Evolutionary conservation across 2,113 vertebrate genomes (phyloP).

Genomic region (Speoplatyrhinus poulsoni): DNA sequence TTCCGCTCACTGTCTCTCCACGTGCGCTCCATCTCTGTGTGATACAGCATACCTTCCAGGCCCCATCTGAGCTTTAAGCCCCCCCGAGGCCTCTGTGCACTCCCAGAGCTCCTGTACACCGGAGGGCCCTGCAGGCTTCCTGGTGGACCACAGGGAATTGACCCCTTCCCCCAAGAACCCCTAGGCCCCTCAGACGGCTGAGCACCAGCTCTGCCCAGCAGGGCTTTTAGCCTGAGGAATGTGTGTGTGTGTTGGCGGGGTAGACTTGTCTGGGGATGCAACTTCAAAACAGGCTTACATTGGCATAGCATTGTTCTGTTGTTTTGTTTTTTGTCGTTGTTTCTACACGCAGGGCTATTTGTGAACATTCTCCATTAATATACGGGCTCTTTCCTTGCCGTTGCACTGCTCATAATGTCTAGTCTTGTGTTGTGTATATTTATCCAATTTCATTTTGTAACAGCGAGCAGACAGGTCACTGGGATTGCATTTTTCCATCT

Average conservation of each 20-base stretch:
- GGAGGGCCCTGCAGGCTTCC: slow-evolving; percentile 67
- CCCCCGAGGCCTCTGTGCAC: slow-evolving; percentile 64
- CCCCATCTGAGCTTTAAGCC: slow-evolving; percentile 77
- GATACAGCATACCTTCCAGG: slow-evolving; percentile 68
- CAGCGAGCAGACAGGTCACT: too few species aligned
- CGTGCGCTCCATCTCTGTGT: slow-evolving; percentile 59
- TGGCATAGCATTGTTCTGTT: slow-evolving; percentile 1
- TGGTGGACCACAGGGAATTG: slow-evolving; percentile 68
- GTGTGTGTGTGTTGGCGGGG: background rate
- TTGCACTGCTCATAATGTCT: too few species aligned
- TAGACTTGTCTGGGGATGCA: slow-evolving; percentile 68
- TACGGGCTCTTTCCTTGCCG: too few species aligned
- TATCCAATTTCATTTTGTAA: slow-evolving; percentile 4
- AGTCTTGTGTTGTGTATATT: too few species aligned
- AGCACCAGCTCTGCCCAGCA: slow-evolving; percentile 67
- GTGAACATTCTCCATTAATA: too few species aligned
- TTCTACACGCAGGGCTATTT: slow-evolving; percentile 30
- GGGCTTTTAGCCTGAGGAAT: slow-evolving; percentile 53
- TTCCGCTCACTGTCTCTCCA: slow-evolving; percentile 50
- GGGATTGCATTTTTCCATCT: too few species aligned
- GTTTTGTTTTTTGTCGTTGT: slow-evolving; percentile 6
- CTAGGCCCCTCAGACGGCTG: slow-evolving; percentile 67
- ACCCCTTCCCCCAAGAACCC: slow-evolving; percentile 58
- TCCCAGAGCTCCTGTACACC: slow-evolving; percentile 69
- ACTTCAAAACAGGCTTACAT: slow-evolving; percentile 51